phyloP scores from a whole-genome alignment of 2,888 invertebrate species.

The Panopea generosa region DNA sequence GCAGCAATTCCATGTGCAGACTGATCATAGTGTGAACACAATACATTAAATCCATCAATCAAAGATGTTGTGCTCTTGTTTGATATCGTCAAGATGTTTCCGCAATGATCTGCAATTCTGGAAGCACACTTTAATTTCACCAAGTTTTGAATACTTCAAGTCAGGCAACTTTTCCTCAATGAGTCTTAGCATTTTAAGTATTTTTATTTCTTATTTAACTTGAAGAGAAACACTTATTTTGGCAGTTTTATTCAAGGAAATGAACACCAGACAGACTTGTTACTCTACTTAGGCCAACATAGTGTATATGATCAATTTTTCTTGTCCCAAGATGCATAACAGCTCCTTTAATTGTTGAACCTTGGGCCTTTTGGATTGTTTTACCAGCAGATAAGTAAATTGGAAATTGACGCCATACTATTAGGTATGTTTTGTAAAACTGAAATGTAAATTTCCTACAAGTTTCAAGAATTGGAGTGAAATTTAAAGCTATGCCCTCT shows the following conservation, averaged over 20 bases:
- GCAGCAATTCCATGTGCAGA: conserved; percentile 39
- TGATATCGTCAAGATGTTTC: conserved; percentile 41
- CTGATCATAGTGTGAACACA: conserved; percentile 5
- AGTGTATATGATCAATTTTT: conserved; percentile 58
- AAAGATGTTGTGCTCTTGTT: conserved; percentile 23
- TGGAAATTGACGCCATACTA: conserved; percentile 52
- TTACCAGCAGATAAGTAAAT: conserved; percentile 56
- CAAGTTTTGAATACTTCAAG: neutral
- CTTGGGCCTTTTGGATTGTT: conserved; percentile 62
- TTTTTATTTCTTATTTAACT: conserved; percentile 49
- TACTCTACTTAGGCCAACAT: conserved; percentile 61
- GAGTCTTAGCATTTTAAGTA: conserved; percentile 10
- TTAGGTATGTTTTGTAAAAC: conserved; percentile 28
- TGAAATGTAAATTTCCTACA: conserved; percentile 24
- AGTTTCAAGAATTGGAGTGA: conserved; percentile 38
- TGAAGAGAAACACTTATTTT: conserved; percentile 35
- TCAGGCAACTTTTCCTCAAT: conserved; percentile 11
- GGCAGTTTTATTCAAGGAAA: conserved; percentile 41
- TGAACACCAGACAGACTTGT: conserved; percentile 32
- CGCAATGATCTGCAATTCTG: conserved; percentile 43
- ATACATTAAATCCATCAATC: conserved; percentile 22
- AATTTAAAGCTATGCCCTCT: conserved; percentile 12
- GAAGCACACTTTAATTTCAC: conserved; percentile 19
- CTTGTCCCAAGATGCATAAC: conserved; percentile 54
- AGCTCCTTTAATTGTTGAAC: conserved; percentile 49